Evolutionary conservation across 1,140 invertebrate genomes (phyloP).

Genomic region (Whitmania pigra): DNA sequence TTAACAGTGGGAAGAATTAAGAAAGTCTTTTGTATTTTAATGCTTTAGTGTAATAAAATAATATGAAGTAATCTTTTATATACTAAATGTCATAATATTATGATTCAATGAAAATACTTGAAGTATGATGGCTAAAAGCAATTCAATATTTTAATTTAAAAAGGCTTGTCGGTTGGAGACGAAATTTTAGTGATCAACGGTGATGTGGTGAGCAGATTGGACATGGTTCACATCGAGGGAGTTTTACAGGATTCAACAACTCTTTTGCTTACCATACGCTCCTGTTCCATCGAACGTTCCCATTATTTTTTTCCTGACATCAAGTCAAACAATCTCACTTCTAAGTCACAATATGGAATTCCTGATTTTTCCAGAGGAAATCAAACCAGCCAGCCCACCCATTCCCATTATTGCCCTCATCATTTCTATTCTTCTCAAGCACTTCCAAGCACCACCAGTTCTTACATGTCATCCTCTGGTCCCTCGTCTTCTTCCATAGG

Average conservation of each 20-base stretch:
- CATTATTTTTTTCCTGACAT: conserved; percentile 44
- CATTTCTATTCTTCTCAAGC: neutral
- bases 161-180: conserved; percentile 87
- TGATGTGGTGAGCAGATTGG: conserved; percentile 87
- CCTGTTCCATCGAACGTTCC: conserved; percentile 81
- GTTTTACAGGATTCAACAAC: conserved; percentile 84
- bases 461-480: neutral
- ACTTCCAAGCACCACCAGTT: neutral
- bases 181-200: conserved; percentile 98
- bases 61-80: neutral
- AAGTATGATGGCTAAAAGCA: neutral
- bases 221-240: conserved; percentile 96
- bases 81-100: neutral
- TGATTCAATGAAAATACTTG: neutral
- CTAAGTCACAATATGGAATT: neutral
- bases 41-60: neutral
- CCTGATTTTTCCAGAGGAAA: neutral
- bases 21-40: neutral
- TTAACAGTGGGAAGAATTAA: neutral
- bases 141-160: neutral
- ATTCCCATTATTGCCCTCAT: neutral
- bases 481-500: neutral
- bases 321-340: neutral
- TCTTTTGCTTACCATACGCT: conserved; percentile 89
- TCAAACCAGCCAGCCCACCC: neutral